Evolutionary conservation across 1,140 invertebrate genomes (phyloP).

Genomic region (Drosophila willistoni): DNA sequence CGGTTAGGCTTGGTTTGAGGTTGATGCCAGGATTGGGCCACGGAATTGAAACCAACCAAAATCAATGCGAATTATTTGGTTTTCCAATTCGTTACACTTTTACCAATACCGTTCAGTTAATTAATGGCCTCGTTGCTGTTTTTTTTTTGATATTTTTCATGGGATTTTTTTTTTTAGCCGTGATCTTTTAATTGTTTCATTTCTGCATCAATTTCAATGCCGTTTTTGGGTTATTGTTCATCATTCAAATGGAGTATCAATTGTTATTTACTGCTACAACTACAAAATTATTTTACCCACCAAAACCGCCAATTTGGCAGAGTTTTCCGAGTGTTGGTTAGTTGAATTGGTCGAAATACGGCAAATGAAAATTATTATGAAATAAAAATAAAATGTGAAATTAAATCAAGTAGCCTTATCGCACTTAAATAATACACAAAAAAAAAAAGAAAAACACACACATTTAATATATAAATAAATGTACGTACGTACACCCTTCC

Average conservation of each 20-base stretch:
- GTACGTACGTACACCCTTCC: background rate
- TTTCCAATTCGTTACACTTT: conserved; percentile 80
- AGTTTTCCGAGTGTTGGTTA: background rate
- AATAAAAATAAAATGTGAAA: conserved; percentile 47
- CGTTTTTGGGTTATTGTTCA: conserved; percentile 57
- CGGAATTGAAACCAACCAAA: conserved; percentile 64
- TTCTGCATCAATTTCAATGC: conserved; percentile 31
- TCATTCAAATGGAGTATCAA: conserved; percentile 33
- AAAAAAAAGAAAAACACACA: background rate
- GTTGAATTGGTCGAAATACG: conserved; percentile 8
- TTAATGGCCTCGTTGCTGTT: conserved; percentile 58
- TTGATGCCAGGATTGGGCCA: conserved; percentile 21
- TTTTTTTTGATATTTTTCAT: background rate
- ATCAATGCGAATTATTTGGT: conserved; percentile 82
- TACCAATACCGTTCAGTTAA: conserved; percentile 53
- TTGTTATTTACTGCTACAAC: conserved; percentile 12
- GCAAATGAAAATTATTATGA: conserved; percentile 35
- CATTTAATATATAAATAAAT: conserved; percentile 22
- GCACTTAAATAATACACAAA: conserved; percentile 61
- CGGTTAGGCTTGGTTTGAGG: conserved; percentile 53
- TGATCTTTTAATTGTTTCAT: conserved; percentile 59
- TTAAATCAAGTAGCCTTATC: conserved; percentile 61
- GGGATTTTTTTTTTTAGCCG: background rate
- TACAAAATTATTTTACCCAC: conserved; percentile 68
- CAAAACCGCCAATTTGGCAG: conserved; percentile 76